A percentile compares a stretch with the other conserved stretches of the same genome.
phyloP scores from a whole-genome alignment of 2,113 vertebrate species.

The Amblyornis subalaris region DNA sequence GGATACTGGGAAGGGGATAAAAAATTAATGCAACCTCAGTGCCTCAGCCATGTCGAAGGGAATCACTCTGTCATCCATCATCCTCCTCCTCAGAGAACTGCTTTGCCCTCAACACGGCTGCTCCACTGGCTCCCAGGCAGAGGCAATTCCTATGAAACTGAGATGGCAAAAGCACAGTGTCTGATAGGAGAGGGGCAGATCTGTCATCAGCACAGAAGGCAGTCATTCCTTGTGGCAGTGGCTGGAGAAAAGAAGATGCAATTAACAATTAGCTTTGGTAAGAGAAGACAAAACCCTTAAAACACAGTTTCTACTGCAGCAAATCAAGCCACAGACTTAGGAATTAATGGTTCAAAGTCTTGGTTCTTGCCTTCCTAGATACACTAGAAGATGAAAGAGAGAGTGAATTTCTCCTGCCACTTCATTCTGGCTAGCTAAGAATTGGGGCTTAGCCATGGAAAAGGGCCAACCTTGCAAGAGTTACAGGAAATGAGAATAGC shows the following conservation, averaged over 20 bases:
- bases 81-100: background rate
- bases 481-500: constrained; percentile 36
- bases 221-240: background rate
- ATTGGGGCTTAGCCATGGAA: constrained; percentile 14
- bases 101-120: background rate
- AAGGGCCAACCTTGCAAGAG: constrained; percentile 10
- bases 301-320: background rate
- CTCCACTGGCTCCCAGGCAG: background rate
- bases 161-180: constrained; percentile 13
- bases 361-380: constrained; percentile 24
- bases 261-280: constrained; percentile 59
- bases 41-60: background rate
- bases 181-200: constrained; percentile 22
- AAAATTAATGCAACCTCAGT: background rate
- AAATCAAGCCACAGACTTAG: constrained; percentile 18
- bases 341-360: background rate
- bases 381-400: constrained; percentile 16
- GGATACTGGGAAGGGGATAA: background rate
- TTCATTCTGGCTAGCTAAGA: constrained; percentile 13
- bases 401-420: background rate
- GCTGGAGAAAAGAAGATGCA: constrained; percentile 32
- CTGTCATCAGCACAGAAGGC: constrained; percentile 40
- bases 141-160: background rate
- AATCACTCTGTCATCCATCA: background rate
- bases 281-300: constrained; percentile 19